phyloP scores from a whole-genome alignment of 2,797 vertebrate genomes.

The Channallabes apus region DNA sequence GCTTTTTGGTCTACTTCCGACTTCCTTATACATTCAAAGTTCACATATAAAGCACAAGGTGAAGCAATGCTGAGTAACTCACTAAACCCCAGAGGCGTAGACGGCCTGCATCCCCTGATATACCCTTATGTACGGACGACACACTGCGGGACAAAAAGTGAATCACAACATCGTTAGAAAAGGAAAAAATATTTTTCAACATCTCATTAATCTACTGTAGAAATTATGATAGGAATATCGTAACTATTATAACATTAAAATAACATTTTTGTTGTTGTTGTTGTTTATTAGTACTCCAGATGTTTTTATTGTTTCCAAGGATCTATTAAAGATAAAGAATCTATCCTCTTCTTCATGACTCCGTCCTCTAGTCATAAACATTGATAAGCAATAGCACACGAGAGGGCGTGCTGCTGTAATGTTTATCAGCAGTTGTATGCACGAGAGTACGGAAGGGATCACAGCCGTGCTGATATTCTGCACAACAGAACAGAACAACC shows the following conservation, averaged over 20 bases:
- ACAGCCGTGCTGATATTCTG: no score
- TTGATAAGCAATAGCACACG: neutral
- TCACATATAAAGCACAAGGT: neutral
- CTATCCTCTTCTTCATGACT: neutral
- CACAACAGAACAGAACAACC: no score
- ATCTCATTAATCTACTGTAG: neutral
- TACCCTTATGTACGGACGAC: conserved; percentile 87
- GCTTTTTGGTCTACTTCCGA: neutral
- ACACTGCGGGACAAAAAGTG: conserved; percentile 69
- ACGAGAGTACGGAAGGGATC: no score
- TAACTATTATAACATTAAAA: neutral
- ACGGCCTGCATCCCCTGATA: conserved; percentile 95
- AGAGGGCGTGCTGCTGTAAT: no score
- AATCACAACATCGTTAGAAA: neutral
- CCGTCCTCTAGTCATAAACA: neutral
- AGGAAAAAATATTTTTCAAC: neutral
- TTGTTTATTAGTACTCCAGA: neutral
- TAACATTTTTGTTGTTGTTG: no score
- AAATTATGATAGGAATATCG: neutral
- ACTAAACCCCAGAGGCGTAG: conserved; percentile 94
- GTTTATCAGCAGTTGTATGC: no score
- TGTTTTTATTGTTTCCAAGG: neutral
- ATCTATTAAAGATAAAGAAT: neutral
- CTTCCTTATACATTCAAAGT: neutral
- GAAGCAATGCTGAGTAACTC: conserved; percentile 66